These are phyloP conservation scores for Brachymystax lenok DNA, from an alignment of 2,797 vertebrate genomes.

Conservation along the genomic window DNA sequence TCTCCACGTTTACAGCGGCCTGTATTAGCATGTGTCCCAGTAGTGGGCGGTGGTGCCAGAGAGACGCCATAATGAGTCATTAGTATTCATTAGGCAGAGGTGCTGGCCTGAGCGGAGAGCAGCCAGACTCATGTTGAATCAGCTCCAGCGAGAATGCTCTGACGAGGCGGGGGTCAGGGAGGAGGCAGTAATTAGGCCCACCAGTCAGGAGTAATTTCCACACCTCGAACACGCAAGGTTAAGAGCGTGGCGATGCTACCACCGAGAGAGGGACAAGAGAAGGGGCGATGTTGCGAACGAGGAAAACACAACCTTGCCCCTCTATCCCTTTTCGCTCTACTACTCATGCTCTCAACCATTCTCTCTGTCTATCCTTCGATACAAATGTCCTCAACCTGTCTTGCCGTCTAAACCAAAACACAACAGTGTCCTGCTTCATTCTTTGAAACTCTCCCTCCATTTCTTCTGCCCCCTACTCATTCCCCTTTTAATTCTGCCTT, in stretches of 20 bases:
- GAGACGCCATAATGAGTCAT: constrained; percentile 90
- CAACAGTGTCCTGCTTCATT: neutral
- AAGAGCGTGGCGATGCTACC: constrained; percentile 62
- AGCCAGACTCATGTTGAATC: constrained; percentile 83
- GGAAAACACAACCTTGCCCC: constrained; percentile 54
- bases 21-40: constrained; percentile 82
- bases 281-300: constrained; percentile 14
- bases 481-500: neutral
- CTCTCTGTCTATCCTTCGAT: neutral
- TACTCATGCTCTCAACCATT: constrained; percentile 41
- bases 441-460: neutral
- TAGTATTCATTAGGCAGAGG: constrained; percentile 91
- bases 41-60: constrained; percentile 79
- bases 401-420: neutral
- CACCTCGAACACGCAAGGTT: constrained; percentile 73
- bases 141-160: constrained; percentile 79
- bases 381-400: neutral
- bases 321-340: constrained; percentile 39
- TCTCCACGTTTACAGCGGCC: constrained; percentile 44
- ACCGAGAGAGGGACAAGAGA: constrained; percentile 42
- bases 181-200: constrained; percentile 84
- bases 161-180: constrained; percentile 67
- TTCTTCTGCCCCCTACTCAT: neutral
- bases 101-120: constrained; percentile 80
- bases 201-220: constrained; percentile 87